Evolutionary conservation across 1,140 invertebrate genomes (phyloP).

Genomic region (Tetramorium alpestre): DNA sequence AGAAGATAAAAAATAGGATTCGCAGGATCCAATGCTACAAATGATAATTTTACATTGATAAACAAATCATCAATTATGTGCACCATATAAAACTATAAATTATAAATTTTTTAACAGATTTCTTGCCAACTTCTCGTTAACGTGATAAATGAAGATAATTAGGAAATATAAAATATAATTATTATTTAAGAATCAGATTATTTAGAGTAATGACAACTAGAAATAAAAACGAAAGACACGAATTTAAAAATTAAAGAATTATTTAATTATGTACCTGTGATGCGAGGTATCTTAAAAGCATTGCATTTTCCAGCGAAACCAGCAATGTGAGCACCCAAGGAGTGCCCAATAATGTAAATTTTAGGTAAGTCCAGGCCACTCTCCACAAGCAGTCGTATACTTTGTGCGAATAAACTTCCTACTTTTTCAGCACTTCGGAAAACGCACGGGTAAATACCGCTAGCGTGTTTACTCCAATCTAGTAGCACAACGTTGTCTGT

Average conservation of each 20-base stretch:
- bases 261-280: constrained; percentile 77
- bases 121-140: background rate
- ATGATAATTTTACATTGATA: background rate
- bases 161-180: background rate
- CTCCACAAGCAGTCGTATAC: constrained; percentile 65
- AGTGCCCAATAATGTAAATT: constrained; percentile 91
- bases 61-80: background rate
- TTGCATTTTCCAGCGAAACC: constrained; percentile 88
- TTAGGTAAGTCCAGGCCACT: constrained; percentile 80
- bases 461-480: constrained; percentile 44
- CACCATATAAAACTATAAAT: background rate
- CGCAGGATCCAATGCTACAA: constrained; percentile 85
- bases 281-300: constrained; percentile 72
- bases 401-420: constrained; percentile 52
- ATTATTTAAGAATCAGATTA: background rate
- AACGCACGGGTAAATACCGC: background rate
- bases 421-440: constrained; percentile 7
- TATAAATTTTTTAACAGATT: background rate
- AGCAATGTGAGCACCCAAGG: constrained; percentile 88
- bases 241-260: constrained; percentile 53
- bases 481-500: constrained; percentile 45
- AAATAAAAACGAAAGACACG: background rate
- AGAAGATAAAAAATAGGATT: constrained; percentile 86
- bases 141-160: background rate
- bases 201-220: background rate